These are phyloP conservation scores for Ooceraea biroi DNA, from an alignment of 1,140 invertebrate species.

Conservation along the genomic window DNA sequence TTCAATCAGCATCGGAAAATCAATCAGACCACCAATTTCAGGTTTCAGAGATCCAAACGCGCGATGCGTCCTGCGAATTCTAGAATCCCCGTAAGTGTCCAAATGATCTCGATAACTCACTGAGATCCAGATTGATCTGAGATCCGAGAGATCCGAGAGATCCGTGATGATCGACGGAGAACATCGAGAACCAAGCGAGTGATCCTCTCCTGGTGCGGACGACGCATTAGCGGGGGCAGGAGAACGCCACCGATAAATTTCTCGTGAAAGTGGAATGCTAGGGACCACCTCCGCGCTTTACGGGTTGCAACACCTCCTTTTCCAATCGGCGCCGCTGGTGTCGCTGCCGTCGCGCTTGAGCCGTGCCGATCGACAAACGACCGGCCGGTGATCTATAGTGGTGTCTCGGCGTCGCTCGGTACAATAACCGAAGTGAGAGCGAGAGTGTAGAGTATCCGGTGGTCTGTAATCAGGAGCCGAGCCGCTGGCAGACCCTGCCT, in stretches of 20 bases:
- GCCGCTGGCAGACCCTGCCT: slow-evolving; percentile 82
- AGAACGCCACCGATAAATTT: slow-evolving; percentile 83
- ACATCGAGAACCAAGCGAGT: neutral
- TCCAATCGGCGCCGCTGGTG: slow-evolving; percentile 32
- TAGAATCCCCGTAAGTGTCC: neutral
- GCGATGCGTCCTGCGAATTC: neutral
- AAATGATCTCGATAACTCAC: neutral
- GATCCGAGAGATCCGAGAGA: slow-evolving; percentile 37
- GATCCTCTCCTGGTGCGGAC: neutral
- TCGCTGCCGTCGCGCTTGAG: slow-evolving; percentile 64
- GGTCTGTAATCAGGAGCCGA: slow-evolving; percentile 86
- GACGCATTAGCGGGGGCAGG: slow-evolving; percentile 59
- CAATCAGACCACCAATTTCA: neutral
- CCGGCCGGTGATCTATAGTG: slow-evolving; percentile 81
- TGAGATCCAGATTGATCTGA: neutral
- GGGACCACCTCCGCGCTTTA: slow-evolving; percentile 82
- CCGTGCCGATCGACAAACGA: slow-evolving; percentile 80
- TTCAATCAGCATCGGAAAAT: too few species aligned
- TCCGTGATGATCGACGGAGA: neutral
- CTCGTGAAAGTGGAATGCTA: slow-evolving; percentile 82
- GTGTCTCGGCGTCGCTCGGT: slow-evolving; percentile 78
- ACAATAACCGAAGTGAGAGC: slow-evolving; percentile 84
- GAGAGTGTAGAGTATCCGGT: slow-evolving; percentile 83
- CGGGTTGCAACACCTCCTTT: slow-evolving; percentile 84
- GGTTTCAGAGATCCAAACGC: neutral